Base-by-base conservation (phyloP, 2,888 invertebrate genomes). In the Adelognathus sp. region DNA sequence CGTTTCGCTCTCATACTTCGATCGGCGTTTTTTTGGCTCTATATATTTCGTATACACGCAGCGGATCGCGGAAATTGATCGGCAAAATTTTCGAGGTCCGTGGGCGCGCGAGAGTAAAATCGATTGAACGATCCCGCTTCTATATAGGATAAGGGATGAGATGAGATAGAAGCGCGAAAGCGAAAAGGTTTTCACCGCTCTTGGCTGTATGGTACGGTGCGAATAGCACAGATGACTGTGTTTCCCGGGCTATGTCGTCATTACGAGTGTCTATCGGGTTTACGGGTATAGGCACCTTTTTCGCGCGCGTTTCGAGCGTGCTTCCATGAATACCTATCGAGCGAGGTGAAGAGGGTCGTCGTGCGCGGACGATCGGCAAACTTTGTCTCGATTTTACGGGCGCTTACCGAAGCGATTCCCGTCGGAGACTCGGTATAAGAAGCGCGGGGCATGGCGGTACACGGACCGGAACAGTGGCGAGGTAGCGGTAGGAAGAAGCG, bases 351-450 rank as follows among this genome's bases (percentile, higher is more conserved):
- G 3, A 1, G 39, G n/a, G n/a, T n/a, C n/a, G n/a, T n/a, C n/a
- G n/a, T n/a, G n/a, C n/a, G n/a, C n/a, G n/a, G n/a, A n/a, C n/a
- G n/a, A n/a, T n/a, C 39, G 46, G 50, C 44, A 21, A 73, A 76
- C 64, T 76, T 80, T 67, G 77, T 80, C 70, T 77, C 77, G 44
- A 74, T 80, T 80, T 77, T 74, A 70, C 67, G 67, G 67, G 27
- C 71, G 58, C 71, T 77, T 74, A 67, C 58, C 56, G 71, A 58
- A 56, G 31, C 46, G 63, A 76, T 70, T 70, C 63, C 7, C 39
- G 41, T 1, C 29, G 31, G 24, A 14, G 33, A 9, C 9, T 16
- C 3, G 16, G 11, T 18, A 52, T 16, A 39, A 14, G 27, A 18
- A 52, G 7, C 29, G 41, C 18, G 27, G 27, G 61, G 27, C 29